These are phyloP conservation scores for Invenusta paracnida DNA, from an alignment of 2,888 invertebrate genomes.

Conservation along the genomic window DNA sequence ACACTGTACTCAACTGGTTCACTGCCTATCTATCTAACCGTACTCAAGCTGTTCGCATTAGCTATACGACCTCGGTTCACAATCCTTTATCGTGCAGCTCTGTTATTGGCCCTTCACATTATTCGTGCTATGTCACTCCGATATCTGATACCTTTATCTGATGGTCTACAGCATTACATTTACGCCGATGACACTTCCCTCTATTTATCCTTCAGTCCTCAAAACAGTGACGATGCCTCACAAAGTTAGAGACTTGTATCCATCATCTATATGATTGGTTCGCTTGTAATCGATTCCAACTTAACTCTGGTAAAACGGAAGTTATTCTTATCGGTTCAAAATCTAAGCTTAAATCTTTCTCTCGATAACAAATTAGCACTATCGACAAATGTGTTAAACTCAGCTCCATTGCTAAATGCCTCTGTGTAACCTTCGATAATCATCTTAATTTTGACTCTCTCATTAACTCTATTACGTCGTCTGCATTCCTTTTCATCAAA, in stretches of 20 bases:
- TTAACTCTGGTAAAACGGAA: not conserved
- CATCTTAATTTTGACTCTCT: not conserved
- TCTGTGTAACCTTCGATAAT: not conserved
- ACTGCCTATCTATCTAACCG: too few relatives aligned
- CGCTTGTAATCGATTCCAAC: not conserved
- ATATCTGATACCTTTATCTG: not conserved
- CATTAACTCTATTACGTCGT: not conserved
- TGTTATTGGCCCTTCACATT: too few relatives aligned
- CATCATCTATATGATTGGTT: not conserved
- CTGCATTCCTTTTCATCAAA: not conserved
- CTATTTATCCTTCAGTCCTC: not conserved
- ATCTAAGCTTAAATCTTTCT: not conserved
- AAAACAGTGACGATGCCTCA: not conserved
- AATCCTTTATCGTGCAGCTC: too few relatives aligned
- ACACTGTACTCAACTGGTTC: too few relatives aligned
- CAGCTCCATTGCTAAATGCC: not conserved
- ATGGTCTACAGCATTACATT: not conserved
- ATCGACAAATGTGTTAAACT: too few relatives aligned
- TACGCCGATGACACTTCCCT: not conserved
- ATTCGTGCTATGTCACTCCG: not conserved
- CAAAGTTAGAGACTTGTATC: not conserved
- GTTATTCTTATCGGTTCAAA: not conserved
- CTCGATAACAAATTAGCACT: not conserved
- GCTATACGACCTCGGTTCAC: too few relatives aligned
- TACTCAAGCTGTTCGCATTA: too few relatives aligned